Percentiles rank a stretch among this genome's conserved stretches.
These are phyloP conservation scores for Hydropsyche betteni DNA, from an alignment of 2,888 invertebrate species.

Conservation along the genomic window DNA sequence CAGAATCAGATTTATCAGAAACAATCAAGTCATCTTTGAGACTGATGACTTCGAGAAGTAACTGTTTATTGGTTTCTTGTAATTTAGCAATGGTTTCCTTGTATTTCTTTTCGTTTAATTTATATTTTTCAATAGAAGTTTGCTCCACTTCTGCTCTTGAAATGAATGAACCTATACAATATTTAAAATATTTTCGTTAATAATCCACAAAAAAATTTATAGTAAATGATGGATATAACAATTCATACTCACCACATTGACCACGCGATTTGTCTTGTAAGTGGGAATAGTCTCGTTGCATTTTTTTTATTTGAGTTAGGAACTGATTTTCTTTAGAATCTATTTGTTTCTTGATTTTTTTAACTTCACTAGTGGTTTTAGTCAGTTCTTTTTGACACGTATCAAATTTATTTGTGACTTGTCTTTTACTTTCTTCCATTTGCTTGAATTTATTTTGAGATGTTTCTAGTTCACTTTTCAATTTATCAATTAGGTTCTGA, in stretches of 20 bases:
- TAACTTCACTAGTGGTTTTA: slow-evolving; percentile 6
- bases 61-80: slow-evolving; percentile 45
- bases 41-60: slow-evolving; percentile 31
- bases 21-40: slow-evolving; percentile 21
- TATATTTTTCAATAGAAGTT: slow-evolving; percentile 42
- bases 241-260: slow-evolving; percentile 43
- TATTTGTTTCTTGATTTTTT: slow-evolving; percentile 34
- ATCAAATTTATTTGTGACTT: slow-evolving; percentile 38
- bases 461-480: slow-evolving; percentile 41
- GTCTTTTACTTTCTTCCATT: slow-evolving; percentile 39
- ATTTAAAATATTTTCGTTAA: background rate
- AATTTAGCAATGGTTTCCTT: slow-evolving; percentile 49
- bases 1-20: slow-evolving; percentile 4
- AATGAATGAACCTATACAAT: slow-evolving; percentile 43
- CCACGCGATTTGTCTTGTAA: slow-evolving; percentile 46
- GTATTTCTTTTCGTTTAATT: slow-evolving; percentile 48
- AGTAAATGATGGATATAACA: background rate
- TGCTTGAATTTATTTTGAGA: slow-evolving; percentile 33
- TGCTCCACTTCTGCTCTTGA: slow-evolving; percentile 44
- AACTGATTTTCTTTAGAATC: slow-evolving; percentile 38
- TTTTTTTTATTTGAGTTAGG: slow-evolving; percentile 37
- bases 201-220: background rate
- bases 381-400: slow-evolving; percentile 27
- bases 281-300: slow-evolving; percentile 36
- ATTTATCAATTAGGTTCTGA: slow-evolving; percentile 46